phyloP scores from a whole-genome alignment of 2,888 invertebrate species.

The Nemurella pictetii region DNA sequence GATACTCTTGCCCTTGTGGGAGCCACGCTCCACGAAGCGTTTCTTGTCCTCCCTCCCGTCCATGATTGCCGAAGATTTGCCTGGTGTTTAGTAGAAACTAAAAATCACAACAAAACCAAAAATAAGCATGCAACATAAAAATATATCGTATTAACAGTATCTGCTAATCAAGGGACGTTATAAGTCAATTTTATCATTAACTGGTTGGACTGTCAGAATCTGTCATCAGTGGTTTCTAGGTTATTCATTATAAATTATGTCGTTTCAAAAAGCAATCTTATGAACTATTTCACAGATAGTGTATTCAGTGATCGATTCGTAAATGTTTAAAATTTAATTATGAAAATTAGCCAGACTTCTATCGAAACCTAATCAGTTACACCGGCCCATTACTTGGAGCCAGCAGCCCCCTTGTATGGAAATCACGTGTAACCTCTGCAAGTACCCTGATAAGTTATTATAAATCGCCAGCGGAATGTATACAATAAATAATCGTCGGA shows the following conservation, averaged over 20 bases:
- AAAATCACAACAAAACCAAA: neutral
- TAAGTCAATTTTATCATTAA: too few species aligned
- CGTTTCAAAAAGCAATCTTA: neutral
- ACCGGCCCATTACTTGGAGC: neutral
- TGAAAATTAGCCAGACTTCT: neutral
- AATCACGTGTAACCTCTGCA: neutral
- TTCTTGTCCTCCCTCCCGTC: conserved; percentile 30
- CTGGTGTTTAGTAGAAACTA: neutral
- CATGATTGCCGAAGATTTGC: neutral
- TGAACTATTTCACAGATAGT: too few species aligned
- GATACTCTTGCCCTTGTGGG: conserved; percentile 87
- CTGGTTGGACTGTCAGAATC: neutral
- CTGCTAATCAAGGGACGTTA: neutral
- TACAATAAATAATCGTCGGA: neutral
- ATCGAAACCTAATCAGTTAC: too few species aligned
- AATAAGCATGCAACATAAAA: neutral
- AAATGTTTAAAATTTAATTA: neutral
- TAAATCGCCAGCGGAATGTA: neutral
- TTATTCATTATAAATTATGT: neutral
- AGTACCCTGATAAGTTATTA: neutral
- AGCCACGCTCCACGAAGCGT: conserved; percentile 78
- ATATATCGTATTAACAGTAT: too few species aligned
- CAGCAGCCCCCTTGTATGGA: neutral
- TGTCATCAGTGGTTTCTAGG: neutral
- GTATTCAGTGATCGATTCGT: neutral